A percentile compares a stretch with the other conserved stretches of the same genome.
Conservation (phyloP, 2,797 vertebrate species). For the Sandelia bainsii region DNA sequence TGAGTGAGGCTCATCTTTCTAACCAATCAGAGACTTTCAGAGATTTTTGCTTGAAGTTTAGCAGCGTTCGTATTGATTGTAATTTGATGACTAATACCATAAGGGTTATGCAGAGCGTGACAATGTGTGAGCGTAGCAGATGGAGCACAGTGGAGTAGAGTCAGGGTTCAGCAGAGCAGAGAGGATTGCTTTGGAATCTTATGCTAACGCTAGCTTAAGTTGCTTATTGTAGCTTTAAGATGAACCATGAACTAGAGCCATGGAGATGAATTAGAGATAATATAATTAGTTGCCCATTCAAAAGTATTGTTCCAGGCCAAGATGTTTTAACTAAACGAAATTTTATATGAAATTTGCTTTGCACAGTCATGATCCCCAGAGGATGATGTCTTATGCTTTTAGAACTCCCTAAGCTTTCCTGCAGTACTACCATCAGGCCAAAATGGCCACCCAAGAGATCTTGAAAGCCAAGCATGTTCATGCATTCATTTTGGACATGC, state of each 20-base stretch:
- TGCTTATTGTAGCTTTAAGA: too few relatives aligned
- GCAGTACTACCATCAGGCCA: background rate
- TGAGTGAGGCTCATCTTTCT: too few relatives aligned
- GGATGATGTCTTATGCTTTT: background rate
- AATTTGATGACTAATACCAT: too few relatives aligned
- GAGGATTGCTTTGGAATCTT: too few relatives aligned
- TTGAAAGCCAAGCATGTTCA: background rate
- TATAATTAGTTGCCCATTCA: too few relatives aligned
- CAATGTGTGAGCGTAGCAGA: too few relatives aligned
- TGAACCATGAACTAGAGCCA: background rate
- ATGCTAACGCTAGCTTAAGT: background rate
- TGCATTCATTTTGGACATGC: background rate
- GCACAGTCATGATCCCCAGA: background rate
- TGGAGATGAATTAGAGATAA: background rate
- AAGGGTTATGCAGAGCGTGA: too few relatives aligned
- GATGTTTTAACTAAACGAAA: background rate
- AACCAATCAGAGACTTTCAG: too few relatives aligned
- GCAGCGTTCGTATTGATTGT: too few relatives aligned
- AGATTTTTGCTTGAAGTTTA: too few relatives aligned
- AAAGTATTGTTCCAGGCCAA: background rate
- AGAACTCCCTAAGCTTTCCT: background rate
- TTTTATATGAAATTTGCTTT: background rate
- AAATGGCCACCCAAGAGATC: background rate
- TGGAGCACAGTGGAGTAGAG: too few relatives aligned
- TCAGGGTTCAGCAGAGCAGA: too few relatives aligned